A percentile compares a stretch with the other conserved stretches of the same genome.
phyloP scores from a whole-genome alignment of 2,888 invertebrate species.

The Lepidonotus clava region DNA sequence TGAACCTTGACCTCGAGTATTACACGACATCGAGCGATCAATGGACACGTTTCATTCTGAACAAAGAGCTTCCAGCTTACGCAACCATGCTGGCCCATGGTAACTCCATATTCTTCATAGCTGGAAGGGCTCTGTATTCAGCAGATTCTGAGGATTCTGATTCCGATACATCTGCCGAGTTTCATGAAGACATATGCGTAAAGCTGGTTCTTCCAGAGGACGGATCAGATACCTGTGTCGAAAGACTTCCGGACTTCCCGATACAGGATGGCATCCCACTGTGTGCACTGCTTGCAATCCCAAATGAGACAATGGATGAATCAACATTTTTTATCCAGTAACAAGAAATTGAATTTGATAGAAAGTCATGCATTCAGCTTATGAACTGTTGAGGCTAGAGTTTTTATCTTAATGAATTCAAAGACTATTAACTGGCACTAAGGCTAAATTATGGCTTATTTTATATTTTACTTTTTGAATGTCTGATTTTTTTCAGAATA shows the following conservation, averaged over 20 bases:
- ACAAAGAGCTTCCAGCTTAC: background rate
- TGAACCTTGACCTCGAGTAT: slow-evolving; percentile 38
- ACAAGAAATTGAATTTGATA: no score
- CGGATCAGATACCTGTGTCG: background rate
- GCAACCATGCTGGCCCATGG: background rate
- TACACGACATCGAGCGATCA: background rate
- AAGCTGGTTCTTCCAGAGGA: background rate
- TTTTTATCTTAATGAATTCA: no score
- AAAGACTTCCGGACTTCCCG: slow-evolving; percentile 5
- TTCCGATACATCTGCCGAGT: background rate
- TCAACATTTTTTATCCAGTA: no score
- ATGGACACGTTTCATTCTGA: slow-evolving; percentile 6
- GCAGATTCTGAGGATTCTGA: background rate
- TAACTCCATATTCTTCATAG: slow-evolving; percentile 3
- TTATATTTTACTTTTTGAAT: no score
- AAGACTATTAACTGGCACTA: no score
- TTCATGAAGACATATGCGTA: slow-evolving; percentile 44
- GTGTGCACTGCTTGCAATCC: background rate
- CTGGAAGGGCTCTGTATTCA: slow-evolving; percentile 26
- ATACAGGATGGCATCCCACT: background rate
- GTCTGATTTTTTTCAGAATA: no score
- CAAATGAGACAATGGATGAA: background rate
- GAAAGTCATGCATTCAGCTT: no score
- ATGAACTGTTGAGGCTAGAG: no score
- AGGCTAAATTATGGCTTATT: no score